These are phyloP conservation scores for Acromyrmex charruanus DNA, from an alignment of 1,140 invertebrate genomes.

Conservation along the genomic window DNA sequence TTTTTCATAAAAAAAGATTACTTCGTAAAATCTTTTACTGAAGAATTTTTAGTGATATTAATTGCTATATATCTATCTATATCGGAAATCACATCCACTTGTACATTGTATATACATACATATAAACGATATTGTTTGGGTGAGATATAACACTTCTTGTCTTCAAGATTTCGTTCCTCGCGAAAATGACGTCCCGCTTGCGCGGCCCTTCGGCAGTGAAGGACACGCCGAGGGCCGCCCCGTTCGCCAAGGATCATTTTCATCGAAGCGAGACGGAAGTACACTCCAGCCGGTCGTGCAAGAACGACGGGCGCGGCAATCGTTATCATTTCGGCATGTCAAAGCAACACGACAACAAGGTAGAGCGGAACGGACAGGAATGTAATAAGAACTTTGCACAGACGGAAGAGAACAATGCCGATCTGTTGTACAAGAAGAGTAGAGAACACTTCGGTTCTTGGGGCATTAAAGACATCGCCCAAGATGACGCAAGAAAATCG, in stretches of 20 bases:
- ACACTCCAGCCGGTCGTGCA: conserved; percentile 14
- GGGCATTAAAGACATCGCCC: conserved; percentile 76
- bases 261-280: conserved; percentile 48
- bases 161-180: conserved; percentile 39
- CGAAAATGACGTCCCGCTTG: conserved; percentile 80
- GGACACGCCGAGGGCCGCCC: conserved; percentile 51
- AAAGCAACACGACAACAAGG: conserved; percentile 50
- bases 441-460: conserved; percentile 76
- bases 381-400: conserved; percentile 3
- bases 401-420: conserved; percentile 52
- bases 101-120: neutral
- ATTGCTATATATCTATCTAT: neutral
- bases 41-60: neutral
- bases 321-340: conserved; percentile 71
- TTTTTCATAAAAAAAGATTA: neutral
- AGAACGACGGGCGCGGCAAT: conserved; percentile 47
- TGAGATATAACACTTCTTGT: neutral
- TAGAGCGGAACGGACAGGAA: conserved; percentile 61
- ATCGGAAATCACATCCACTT: neutral
- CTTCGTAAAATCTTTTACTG: neutral
- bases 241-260: conserved; percentile 51
- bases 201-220: conserved; percentile 68
- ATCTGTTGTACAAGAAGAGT: conserved; percentile 72
- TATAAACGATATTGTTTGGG: neutral
- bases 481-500: conserved; percentile 60